Conservation (phyloP, 2,888 invertebrate genomes). For the Ormyrus pomaceus region DNA sequence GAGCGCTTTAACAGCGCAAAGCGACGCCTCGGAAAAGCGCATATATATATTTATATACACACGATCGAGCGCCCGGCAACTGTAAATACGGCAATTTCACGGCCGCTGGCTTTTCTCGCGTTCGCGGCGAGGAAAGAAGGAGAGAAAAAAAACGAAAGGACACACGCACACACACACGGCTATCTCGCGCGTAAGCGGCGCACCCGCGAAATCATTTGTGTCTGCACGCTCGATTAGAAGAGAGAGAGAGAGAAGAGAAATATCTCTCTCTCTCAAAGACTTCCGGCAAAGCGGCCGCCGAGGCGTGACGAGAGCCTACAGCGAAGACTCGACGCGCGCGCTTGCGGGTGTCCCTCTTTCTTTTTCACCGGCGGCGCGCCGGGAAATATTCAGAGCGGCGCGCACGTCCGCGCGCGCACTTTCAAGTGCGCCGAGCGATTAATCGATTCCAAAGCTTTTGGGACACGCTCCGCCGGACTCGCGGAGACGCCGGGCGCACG, state of each 20-base stretch:
- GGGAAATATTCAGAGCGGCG: conserved; percentile 56
- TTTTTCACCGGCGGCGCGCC: conserved; percentile 6
- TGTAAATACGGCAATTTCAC: conserved; percentile 43
- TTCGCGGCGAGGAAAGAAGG: background rate
- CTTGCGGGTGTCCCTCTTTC: conserved; percentile 1
- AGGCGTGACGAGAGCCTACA: conserved; percentile 11
- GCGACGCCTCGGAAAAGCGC: conserved; percentile 4
- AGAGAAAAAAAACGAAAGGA: background rate
- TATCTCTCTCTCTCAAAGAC: conserved; percentile 7
- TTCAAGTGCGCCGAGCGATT: conserved; percentile 56
- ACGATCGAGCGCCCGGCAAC: background rate
- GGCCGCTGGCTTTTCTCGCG: background rate
- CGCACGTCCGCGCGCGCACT: conserved; percentile 44
- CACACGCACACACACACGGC: background rate
- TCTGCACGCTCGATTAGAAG: conserved; percentile 33
- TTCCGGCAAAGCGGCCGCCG: conserved; percentile 20
- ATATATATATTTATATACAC: background rate
- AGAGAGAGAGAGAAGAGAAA: conserved; percentile 16
- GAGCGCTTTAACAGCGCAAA: background rate
- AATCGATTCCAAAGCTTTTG: conserved; percentile 54
- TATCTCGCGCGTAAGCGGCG: background rate
- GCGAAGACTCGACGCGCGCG: background rate
- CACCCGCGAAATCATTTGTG: conserved; percentile 16
- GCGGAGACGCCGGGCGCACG: background rate
- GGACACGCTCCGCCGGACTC: conserved; percentile 38